These are phyloP conservation scores for Tyto alba DNA, from an alignment of 2,113 vertebrate species.

Conservation along the genomic window DNA sequence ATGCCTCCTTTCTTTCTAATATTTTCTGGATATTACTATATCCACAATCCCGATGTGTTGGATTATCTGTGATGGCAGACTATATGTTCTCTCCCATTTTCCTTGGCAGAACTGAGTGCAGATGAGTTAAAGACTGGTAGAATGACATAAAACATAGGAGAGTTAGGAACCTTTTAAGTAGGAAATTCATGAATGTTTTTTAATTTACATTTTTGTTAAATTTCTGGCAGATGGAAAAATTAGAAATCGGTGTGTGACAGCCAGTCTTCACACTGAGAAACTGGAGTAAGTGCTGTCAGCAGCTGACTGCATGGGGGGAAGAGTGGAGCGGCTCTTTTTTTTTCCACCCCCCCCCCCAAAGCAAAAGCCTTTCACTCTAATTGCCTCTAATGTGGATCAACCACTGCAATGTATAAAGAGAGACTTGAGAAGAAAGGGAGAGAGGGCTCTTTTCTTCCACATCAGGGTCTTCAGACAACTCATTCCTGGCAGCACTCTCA, in stretches of 20 bases:
- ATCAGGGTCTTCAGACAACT: background rate
- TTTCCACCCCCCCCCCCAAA: background rate
- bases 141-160: background rate
- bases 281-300: background rate
- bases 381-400: background rate
- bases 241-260: conserved; percentile 3
- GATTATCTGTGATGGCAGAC: background rate
- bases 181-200: background rate
- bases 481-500: background rate
- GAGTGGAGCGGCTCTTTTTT: background rate
- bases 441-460: background rate
- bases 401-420: background rate
- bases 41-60: background rate
- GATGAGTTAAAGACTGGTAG: background rate
- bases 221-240: conserved; percentile 29
- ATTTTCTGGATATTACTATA: background rate
- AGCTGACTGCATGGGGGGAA: background rate
- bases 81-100: background rate
- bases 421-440: background rate
- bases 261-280: background rate
- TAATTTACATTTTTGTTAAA: conserved; percentile 53
- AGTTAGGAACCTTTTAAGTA: background rate
- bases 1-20: background rate
- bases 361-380: background rate
- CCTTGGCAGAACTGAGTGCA: background rate